Evolutionary conservation across 2,113 vertebrate species (phyloP).

Genomic region (Pseudorectes ferrugineus): DNA sequence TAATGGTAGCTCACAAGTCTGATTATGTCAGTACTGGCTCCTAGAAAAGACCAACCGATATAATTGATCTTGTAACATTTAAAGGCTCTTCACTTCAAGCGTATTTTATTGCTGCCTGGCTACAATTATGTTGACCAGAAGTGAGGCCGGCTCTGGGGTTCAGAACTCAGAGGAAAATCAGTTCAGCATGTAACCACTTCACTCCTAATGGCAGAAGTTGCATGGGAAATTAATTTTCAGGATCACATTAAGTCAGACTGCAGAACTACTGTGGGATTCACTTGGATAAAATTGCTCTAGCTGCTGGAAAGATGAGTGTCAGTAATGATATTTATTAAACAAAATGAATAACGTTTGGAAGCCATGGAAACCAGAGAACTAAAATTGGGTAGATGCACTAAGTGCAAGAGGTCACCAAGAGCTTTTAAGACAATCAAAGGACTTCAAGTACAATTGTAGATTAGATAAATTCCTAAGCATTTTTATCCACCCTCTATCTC

Average conservation of each 20-base stretch:
- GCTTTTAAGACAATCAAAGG: conserved; percentile 65
- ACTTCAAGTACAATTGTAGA: conserved; percentile 9
- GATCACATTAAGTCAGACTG: conserved; percentile 67
- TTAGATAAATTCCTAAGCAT: conserved; percentile 20
- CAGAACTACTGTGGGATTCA: conserved; percentile 62
- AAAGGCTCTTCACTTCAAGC: conserved; percentile 24
- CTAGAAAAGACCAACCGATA: conserved; percentile 46
- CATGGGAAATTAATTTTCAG: conserved; percentile 77
- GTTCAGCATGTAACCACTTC: conserved; percentile 60
- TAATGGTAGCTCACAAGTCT: not conserved
- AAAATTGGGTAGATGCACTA: not conserved
- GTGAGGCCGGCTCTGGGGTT: conserved; percentile 18
- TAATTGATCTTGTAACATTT: conserved; percentile 57
- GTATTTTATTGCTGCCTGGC: conserved; percentile 21
- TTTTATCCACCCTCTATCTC: conserved; percentile 2
- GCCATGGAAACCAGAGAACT: conserved; percentile 56
- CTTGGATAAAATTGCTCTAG: conserved; percentile 65
- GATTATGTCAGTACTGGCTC: conserved; percentile 37
- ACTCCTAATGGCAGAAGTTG: conserved; percentile 63
- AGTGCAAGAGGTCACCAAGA: conserved; percentile 43
- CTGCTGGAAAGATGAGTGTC: conserved; percentile 65
- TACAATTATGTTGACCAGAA: conserved; percentile 50
- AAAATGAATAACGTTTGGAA: conserved; percentile 69
- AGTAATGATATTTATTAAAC: conserved; percentile 74
- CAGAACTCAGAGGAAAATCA: conserved; percentile 60